Evolutionary conservation across 2,113 vertebrate genomes (phyloP), one percentile per base, ranked within the genome.

Genomic region (Gambusia affinis): DNA sequence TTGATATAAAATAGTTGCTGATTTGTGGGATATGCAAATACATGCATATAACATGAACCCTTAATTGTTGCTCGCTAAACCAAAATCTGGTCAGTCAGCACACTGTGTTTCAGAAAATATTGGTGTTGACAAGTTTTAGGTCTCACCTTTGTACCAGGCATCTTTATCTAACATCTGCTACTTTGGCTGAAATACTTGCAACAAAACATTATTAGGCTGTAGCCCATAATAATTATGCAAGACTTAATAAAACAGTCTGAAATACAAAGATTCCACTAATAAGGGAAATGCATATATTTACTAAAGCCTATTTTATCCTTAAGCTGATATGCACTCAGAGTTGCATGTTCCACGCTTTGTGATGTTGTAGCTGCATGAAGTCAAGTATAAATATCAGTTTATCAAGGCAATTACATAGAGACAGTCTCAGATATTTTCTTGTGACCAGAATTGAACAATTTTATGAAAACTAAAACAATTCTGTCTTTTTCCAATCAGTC

Each of bases 11-110:
- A 82, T 63, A 51, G 44, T 72, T 81, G 79, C 81, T 81, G 75
- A 80, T 82, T 79, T 72, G 72, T 28, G 64, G 44, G 65, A 85
- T 80, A 88, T 88, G 87, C 78, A 88, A 91, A 88, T 80, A 85
- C 67, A 79, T 89, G 78, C 78, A 83, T 44, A 67, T 74, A 77
- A 76, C 47, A 64, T 39, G 64, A 42, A 66, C 14, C 64, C 39
- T 67, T 42, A 84, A 85, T 75, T 89, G 73, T 81, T 80, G 70
- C 37, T 44, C 29, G 63, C 85, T 75, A 75, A 83, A 67, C 78
- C 65, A 67, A n/a, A 84, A 83, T 86, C 72, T 66, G 67, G 54
- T 37, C n/a, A 33, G 71, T 83, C 84, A 88, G 84, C 85, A 87
- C 42, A 69, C 2, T 67, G 65, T 3, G n/a, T 61, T 64, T 71